These are phyloP conservation scores for Phasianus colchicus DNA, from an alignment of 2,113 vertebrate genomes.

Conservation along the genomic window DNA sequence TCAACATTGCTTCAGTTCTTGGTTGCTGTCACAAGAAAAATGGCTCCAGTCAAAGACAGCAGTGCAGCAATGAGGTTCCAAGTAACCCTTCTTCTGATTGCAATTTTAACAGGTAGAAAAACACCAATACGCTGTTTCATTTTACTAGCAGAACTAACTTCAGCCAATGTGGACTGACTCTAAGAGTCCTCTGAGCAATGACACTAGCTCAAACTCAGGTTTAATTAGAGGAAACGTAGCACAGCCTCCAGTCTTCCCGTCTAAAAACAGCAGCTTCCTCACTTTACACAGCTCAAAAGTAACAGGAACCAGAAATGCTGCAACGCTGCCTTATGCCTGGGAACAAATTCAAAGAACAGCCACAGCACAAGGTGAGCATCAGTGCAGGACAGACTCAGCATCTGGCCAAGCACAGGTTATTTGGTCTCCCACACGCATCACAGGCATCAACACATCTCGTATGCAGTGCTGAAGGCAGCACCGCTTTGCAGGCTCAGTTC, in stretches of 20 bases:
- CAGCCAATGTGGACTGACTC: background rate
- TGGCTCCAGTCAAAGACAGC: background rate
- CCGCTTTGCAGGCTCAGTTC: background rate
- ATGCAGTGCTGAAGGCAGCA: background rate
- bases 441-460: fast-evolving
- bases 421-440: background rate
- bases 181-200: fast-evolving
- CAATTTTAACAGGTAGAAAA: background rate
- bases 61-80: background rate
- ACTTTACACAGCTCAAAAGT: background rate
- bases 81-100: background rate
- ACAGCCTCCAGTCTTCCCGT: background rate
- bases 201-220: background rate
- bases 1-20: fast-evolving
- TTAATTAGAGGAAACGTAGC: background rate
- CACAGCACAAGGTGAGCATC: fast-evolving
- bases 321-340: fast-evolving
- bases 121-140: background rate
- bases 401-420: background rate
- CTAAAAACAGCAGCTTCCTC: background rate
- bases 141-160: background rate
- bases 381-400: background rate
- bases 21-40: background rate
- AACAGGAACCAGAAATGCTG: background rate
- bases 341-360: background rate